Evolutionary conservation across 2,797 vertebrate species (phyloP).

Genomic region (Spheniscus humboldti): DNA sequence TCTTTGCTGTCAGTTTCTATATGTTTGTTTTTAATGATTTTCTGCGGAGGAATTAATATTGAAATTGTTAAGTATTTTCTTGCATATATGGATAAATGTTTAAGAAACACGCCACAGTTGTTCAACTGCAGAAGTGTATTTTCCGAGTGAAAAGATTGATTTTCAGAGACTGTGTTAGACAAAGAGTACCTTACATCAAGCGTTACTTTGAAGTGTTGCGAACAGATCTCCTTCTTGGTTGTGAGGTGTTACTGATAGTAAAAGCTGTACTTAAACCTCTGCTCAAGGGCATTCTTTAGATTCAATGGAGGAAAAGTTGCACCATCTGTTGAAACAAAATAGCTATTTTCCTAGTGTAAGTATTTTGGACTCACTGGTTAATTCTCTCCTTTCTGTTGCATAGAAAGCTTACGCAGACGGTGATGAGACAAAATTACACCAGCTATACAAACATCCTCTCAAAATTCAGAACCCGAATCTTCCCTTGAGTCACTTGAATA

Average conservation of each 20-base stretch:
- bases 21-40: background rate
- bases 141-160: background rate
- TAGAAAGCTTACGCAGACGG: background rate
- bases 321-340: background rate
- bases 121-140: background rate
- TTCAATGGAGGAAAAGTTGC: background rate
- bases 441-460: conserved; percentile 4
- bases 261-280: background rate
- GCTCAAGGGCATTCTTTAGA: background rate
- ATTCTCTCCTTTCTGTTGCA: background rate
- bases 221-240: background rate
- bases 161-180: background rate
- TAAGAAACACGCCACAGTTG: background rate
- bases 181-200: background rate
- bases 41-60: background rate
- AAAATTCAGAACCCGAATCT: background rate
- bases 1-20: background rate
- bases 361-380: background rate
- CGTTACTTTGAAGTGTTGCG: background rate
- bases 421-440: conserved; percentile 13
- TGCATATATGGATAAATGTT: background rate
- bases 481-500: background rate
- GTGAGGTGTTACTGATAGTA: background rate
- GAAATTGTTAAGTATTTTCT: background rate
- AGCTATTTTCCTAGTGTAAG: background rate